A percentile compares a stretch with the other conserved stretches of the same genome.
These are phyloP conservation scores for Drosophila oshimai DNA, from an alignment of 1,140 invertebrate genomes.

Conservation along the genomic window DNA sequence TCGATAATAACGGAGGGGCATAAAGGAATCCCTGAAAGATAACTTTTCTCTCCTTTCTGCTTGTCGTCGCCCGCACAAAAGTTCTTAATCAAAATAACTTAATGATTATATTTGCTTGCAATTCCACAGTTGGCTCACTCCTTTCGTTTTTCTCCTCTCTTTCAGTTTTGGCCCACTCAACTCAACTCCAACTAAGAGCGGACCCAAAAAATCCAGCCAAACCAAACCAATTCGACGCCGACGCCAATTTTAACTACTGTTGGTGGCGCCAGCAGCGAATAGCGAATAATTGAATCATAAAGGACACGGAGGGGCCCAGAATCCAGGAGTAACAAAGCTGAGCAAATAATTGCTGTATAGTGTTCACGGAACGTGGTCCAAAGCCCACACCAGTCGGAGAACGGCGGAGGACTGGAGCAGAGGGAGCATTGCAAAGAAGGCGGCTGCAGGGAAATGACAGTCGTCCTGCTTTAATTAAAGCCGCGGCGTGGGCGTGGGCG, in stretches of 20 bases:
- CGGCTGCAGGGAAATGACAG: constrained; percentile 72
- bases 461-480: constrained; percentile 75
- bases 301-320: constrained; percentile 27
- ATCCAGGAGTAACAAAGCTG: constrained; percentile 67
- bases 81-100: constrained; percentile 80
- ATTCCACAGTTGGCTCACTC: constrained; percentile 44
- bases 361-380: constrained; percentile 10
- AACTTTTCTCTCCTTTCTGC: constrained; percentile 30
- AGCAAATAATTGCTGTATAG: constrained; percentile 71
- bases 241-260: constrained; percentile 69
- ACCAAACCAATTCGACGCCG: constrained; percentile 34
- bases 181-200: not conserved
- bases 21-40: constrained; percentile 10
- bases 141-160: constrained; percentile 11
- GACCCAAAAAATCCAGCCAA: not conserved
- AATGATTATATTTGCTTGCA: constrained; percentile 75
- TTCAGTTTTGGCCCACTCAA: constrained; percentile 8
- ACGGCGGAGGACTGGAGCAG: constrained; percentile 6
- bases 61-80: constrained; percentile 46
- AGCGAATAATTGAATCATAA: constrained; percentile 79
- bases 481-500: constrained; percentile 47
- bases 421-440: constrained; percentile 19
- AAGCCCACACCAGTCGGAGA: no score
- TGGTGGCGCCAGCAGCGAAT: constrained; percentile 58
- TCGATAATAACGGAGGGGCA: constrained; percentile 15